Conservation (phyloP, 2,797 vertebrate species). For the Leucoraja ocellata region DNA sequence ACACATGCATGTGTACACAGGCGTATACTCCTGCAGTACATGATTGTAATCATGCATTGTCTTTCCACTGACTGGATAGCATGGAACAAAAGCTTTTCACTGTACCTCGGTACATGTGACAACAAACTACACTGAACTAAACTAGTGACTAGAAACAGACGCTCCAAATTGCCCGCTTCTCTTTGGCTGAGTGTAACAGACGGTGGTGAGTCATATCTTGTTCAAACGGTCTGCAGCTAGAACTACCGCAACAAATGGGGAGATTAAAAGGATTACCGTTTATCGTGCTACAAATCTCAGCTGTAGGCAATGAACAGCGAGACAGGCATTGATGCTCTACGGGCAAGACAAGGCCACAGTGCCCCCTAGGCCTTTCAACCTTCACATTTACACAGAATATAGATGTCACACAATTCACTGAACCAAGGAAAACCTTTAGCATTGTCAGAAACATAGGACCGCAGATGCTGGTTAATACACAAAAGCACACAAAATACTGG, state of each 20-base stretch:
- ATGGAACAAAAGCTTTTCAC: too few species aligned
- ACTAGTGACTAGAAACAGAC: too few species aligned
- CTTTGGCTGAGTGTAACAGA: not conserved
- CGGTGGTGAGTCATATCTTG: not conserved
- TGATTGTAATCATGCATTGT: too few species aligned
- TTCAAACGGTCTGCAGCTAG: too few species aligned
- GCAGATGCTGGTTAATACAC: too few species aligned
- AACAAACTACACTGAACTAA: too few species aligned
- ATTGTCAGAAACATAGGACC: too few species aligned
- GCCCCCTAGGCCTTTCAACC: not conserved
- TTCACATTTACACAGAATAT: not conserved
- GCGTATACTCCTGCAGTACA: too few species aligned
- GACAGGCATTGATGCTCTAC: not conserved
- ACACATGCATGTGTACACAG: too few species aligned
- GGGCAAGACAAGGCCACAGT: not conserved
- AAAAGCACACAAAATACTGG: too few species aligned
- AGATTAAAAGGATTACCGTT: not conserved
- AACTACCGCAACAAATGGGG: not conserved
- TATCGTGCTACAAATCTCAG: not conserved
- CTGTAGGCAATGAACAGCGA: not conserved
- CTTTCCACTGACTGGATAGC: too few species aligned
- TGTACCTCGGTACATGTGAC: too few species aligned
- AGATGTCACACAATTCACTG: not conserved
- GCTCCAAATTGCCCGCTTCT: not conserved
- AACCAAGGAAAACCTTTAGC: not conserved